Base-by-base conservation (phyloP, 30 jellyfish, hydroid and myxozoan species). In the Hydractinia echinata region DNA sequence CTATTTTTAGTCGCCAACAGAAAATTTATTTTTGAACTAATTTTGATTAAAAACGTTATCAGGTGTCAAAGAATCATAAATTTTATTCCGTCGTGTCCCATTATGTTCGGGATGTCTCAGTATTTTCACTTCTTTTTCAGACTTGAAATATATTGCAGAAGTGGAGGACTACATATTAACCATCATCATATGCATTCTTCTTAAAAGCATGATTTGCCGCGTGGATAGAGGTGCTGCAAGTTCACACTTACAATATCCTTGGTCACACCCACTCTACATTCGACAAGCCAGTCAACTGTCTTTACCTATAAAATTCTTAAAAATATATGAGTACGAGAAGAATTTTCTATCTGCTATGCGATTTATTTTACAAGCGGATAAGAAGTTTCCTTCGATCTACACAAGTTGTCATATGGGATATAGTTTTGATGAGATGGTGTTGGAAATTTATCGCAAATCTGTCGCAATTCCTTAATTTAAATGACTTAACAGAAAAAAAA, bases 401-500 rank as follows among this genome's bases (percentile, higher is more conserved):
- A 13, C 39, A 6, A 44, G 74, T 2, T 64, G 74, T 13, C 51
- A 64, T 51, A 64, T 64, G 74, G 74, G 74, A 2, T 64, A n/a
- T 64, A 64, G 74, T 51, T 51, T 64, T 44, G 74, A 64, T 13
- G 74, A 64, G 74, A 64, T 64, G 74, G 74, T 64, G 18, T 64
- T 64, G 74, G 39, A 64, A n/a, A 64, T 64, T 6, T 64, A 64
- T 64, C 74, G 74, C 44, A 30, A 30, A 30, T 30, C 44, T 30
- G 44, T 30, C 2, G 2, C 44, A 30, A 30, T 30, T 30, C 44
- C 44, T 30, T 30, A 2, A 30, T 30, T 30, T 30, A 0, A 30
- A 30, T 30, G 44, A 30, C 44, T 30, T 30, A 30, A 30, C 2
- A 30, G 2, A 30, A 30, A 30, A 30, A 30, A n/a, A n/a, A n/a